A percentile compares a stretch with the other conserved stretches of the same genome.
These are phyloP conservation scores for Malurus cyaneus DNA, from an alignment of 2,113 vertebrate species.

Conservation along the genomic window DNA sequence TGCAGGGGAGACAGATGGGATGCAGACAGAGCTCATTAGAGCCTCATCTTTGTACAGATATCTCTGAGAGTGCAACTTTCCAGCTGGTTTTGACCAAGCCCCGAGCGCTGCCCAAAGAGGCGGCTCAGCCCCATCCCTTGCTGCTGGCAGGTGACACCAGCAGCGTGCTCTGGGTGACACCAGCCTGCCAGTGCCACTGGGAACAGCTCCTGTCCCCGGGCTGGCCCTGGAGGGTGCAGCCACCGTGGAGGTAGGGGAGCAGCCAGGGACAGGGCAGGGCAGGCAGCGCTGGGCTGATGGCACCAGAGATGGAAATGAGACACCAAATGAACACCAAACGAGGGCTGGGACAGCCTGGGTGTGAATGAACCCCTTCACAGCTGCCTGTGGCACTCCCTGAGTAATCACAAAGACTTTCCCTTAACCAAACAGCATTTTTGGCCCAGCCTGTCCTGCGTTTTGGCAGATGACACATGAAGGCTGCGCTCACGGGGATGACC, in stretches of 20 bases:
- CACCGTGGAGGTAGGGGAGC: neutral
- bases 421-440: neutral
- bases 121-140: neutral
- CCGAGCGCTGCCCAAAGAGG: neutral
- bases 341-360: neutral
- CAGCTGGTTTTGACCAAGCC: neutral
- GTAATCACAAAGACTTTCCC: neutral
- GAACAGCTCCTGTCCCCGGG: accelerated
- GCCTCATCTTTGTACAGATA: neutral
- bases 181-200: neutral
- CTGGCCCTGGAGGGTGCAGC: neutral
- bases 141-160: neutral
- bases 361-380: neutral
- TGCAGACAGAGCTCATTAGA: neutral
- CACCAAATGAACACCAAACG: neutral
- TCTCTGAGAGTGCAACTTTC: neutral
- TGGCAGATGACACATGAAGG: neutral
- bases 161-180: accelerated
- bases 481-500: neutral
- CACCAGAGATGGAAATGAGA: neutral
- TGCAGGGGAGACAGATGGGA: neutral
- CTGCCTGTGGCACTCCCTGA: neutral
- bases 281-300: neutral
- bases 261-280: neutral
- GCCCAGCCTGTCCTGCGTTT: neutral